Conservation (phyloP, 1,140 invertebrate genomes). For the Asobara japonica region DNA sequence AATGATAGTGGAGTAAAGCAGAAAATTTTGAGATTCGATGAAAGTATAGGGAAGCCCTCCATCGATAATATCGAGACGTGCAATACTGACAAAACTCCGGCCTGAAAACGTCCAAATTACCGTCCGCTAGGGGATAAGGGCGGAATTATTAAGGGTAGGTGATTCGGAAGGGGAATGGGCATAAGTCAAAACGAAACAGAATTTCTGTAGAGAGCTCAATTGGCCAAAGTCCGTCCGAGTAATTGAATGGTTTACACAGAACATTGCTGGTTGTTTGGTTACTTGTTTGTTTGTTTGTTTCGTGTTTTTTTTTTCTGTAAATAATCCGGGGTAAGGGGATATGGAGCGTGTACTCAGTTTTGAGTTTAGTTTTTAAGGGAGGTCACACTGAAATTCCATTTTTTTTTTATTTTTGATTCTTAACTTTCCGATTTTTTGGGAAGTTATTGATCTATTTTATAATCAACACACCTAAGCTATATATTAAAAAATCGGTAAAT, state of each 20-base stretch:
- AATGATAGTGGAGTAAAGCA: neutral
- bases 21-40: constrained; percentile 5
- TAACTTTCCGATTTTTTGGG: too few species aligned
- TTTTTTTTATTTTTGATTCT: too few species aligned
- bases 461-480: too few species aligned
- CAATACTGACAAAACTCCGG: neutral
- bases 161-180: neutral
- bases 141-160: neutral
- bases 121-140: neutral
- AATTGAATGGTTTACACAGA: constrained; percentile 18
- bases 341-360: too few species aligned
- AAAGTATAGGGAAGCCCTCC: constrained; percentile 17
- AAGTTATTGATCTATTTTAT: too few species aligned
- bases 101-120: constrained; percentile 32
- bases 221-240: constrained; percentile 63
- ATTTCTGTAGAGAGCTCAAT: constrained; percentile 41
- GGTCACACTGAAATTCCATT: too few species aligned
- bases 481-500: too few species aligned
- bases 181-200: constrained; percentile 35
- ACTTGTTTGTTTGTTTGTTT: too few species aligned
- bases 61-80: constrained; percentile 1
- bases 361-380: too few species aligned
- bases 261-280: too few species aligned
- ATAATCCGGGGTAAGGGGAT: too few species aligned
- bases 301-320: too few species aligned